Percentiles rank a stretch among this genome's conserved stretches.
Conservation (phyloP, 92 coral and sea anemone species). For the Bergia puertoricense region DNA sequence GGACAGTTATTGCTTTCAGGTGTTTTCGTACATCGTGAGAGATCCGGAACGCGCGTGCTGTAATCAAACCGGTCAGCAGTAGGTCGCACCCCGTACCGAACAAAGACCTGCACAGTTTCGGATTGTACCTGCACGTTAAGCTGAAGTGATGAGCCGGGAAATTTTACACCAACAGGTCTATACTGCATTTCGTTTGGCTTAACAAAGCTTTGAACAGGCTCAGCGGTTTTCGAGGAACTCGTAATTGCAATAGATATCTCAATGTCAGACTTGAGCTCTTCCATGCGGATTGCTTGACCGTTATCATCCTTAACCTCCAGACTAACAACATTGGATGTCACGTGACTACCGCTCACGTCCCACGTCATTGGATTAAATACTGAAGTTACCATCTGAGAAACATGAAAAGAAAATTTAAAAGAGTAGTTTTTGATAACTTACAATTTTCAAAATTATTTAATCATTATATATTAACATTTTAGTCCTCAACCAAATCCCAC, state of each 20-base stretch:
- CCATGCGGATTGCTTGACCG: constrained; percentile 45
- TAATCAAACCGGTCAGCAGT: constrained; percentile 45
- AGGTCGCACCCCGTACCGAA: constrained; percentile 56
- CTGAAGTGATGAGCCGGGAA: constrained; percentile 58
- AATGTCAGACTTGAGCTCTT: constrained; percentile 57
- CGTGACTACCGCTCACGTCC: constrained; percentile 61
- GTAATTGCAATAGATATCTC: constrained; percentile 55
- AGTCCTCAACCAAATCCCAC: too few species aligned
- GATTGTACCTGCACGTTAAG: constrained; percentile 22
- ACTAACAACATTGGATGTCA: constrained; percentile 57
- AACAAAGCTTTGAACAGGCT: constrained; percentile 49
- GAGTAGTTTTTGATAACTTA: too few species aligned
- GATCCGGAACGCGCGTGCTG: constrained; percentile 49
- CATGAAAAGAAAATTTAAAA: neutral
- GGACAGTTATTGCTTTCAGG: constrained; percentile 34
- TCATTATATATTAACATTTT: too few species aligned
- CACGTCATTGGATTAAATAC: constrained; percentile 76
- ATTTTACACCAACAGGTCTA: constrained; percentile 48
- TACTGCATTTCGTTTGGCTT: constrained; percentile 68
- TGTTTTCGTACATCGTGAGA: constrained; percentile 31
- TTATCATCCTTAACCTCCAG: constrained; percentile 61
- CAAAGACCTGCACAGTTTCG: constrained; percentile 43
- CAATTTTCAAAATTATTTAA: too few species aligned
- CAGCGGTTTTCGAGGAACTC: constrained; percentile 3
- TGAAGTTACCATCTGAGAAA: constrained; percentile 54